Conservation (phyloP, 2,888 invertebrate genomes). For the Limnephilus rhombicus region DNA sequence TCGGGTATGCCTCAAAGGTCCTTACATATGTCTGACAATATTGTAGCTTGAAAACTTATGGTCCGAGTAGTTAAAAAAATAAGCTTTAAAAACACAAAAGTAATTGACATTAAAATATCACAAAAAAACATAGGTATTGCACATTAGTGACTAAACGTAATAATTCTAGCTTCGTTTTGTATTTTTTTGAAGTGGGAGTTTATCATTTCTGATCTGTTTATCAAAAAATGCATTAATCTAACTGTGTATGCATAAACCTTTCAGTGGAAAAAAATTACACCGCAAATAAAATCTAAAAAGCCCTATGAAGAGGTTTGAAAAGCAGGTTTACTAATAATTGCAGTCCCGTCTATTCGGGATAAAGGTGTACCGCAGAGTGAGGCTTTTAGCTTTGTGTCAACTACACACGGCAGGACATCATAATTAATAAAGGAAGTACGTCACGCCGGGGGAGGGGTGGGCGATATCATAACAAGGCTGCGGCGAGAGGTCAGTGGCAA, state of each 20-base stretch:
- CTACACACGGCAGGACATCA: constrained; percentile 23
- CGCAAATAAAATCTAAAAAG: neutral
- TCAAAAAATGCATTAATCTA: neutral
- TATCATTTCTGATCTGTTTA: neutral
- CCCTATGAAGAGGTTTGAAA: neutral
- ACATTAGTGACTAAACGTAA: neutral
- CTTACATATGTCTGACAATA: too few relatives aligned
- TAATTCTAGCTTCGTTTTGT: neutral
- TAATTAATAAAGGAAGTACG: constrained; percentile 41
- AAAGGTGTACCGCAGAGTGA: constrained; percentile 36
- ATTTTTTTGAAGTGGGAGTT: neutral
- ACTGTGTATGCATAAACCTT: neutral
- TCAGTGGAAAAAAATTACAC: neutral
- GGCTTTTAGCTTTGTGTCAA: constrained; percentile 42
- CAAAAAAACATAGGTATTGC: neutral
- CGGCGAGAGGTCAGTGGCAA: constrained; percentile 16
- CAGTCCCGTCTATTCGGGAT: neutral
- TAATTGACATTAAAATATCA: neutral
- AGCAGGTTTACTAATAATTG: neutral
- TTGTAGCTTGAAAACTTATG: too few relatives aligned
- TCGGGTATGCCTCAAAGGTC: too few relatives aligned
- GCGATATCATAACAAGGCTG: constrained; percentile 24
- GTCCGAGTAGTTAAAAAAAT: too few relatives aligned
- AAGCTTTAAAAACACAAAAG: too few relatives aligned
- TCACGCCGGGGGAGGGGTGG: neutral